Base-by-base conservation (phyloP, 2,888 invertebrate genomes). In the Ormyrus rosae region DNA sequence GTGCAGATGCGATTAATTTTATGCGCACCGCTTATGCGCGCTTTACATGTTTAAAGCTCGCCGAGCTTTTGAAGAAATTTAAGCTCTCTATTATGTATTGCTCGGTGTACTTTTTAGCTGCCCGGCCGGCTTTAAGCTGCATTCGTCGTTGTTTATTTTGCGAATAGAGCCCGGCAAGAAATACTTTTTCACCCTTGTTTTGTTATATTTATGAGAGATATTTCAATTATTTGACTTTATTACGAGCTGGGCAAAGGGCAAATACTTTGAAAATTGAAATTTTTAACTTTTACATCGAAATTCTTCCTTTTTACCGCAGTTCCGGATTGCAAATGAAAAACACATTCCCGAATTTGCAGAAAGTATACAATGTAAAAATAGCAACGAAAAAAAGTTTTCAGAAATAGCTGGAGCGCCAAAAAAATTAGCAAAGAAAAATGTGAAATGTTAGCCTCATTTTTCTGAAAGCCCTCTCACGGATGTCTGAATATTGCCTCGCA, bases 1-100 rank as follows among this genome's bases (percentile, higher is more conserved):
- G 75, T 50, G 78, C 78, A 63, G 70, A 67, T 69, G 75, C 73
- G 78, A 78, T 80, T 73, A 78, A 80, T 81, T 80, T 77, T 78
- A 82, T 64, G 73, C 60, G 11, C 69, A 45, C 46, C 60, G 56
- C 72, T 74, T 70, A 69, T 13, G 61, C 45, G 7, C 71, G 71
- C 80, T 74, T 61, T 68, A 58, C 74, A 73, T 69, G 69, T 55
- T 71, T 71, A 68, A 61, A 53, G 63, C 60, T 11, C 46, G 68
- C 51, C 55, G 45, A 0, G 34, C 46, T 72, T 80, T 76, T 68
- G n/a, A 72, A 76, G 65, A 76, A 76, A 80, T 80, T 80, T 63
- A 80, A 76, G 61, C 80, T 75, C 63, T 50, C 51, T 45, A 72
- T 80, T 80, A 71, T 70, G 70, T 65, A 80, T 53, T 8, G 48